Evolutionary conservation across 1,140 invertebrate species (phyloP), one percentile per base, ranked within the genome.

Genomic region (Polyergus mexicanus): DNA sequence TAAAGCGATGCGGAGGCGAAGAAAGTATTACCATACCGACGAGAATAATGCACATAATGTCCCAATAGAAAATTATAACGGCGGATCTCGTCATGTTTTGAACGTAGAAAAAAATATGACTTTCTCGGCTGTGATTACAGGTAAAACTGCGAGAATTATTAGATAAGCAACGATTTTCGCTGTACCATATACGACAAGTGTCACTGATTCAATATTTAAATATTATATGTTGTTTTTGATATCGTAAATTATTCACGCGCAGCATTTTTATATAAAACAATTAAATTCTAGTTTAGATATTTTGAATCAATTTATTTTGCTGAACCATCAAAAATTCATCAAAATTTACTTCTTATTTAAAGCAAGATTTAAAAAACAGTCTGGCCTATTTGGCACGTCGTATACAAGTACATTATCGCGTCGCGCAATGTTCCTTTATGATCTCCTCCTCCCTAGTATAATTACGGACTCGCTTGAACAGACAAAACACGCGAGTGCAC

Each of bases 11-110:
- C 28, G 19, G 47, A 72, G 22, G 66, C 51, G 32, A 72, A 60
- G 54, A 32, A 72, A 62, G 25, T n/a, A 81, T 81, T 81, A 81
- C 25, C 47, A 54, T 80, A 69, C 77, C 56, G 22, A 56, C 65
- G 51, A 71, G 65, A 72, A 72, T 81, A 81, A 81, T 71, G 51
- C 51, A 41, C 38, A 13, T 35, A 60, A 60, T 11, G 32, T 63
- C 25, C 5, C n/a, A 25, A 71, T 41, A 32, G 63, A 35, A 32
- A 68, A 78, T 78, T 78, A 78, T 51, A 54, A 66, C 32, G 8
- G 11, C 28, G n/a, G 3, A 38, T 41, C 63, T 56, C 5, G 47
- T 69, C 19, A 44, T 19, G 19, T 56, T 58, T 22, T 71, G 4
- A n/a, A 47, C n/a, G 11, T 71, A 25, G n/a, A 78, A 78, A 65